Conservation (phyloP, 2,113 vertebrate genomes). For the Oncorhynchus masou region DNA sequence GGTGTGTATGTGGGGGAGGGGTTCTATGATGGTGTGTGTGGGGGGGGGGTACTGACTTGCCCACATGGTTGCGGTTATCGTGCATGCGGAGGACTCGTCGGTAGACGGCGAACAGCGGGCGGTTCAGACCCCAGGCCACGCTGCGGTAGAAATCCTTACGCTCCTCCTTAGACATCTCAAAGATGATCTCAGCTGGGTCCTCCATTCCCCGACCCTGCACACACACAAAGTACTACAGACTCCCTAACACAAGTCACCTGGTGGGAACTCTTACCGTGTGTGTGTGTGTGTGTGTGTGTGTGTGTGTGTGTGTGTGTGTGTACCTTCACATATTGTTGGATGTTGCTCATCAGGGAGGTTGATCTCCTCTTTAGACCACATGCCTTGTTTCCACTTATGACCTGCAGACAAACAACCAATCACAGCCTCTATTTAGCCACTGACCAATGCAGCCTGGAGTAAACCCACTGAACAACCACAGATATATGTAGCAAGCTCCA, state of each 20-base stretch:
- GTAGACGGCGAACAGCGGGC: slow-evolving; percentile 97
- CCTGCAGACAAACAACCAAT: slow-evolving; percentile 67
- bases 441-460: background rate
- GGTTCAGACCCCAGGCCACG: slow-evolving; percentile 93
- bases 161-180: slow-evolving; percentile 99
- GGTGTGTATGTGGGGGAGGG: too few species aligned
- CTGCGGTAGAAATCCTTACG: slow-evolving; percentile 99
- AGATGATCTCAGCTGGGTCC: slow-evolving; percentile 97
- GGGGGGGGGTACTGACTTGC: slow-evolving; percentile 83
- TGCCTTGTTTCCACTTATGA: slow-evolving; percentile 98
- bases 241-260: background rate
- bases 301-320: too few species aligned
- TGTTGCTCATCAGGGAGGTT: slow-evolving; percentile 70
- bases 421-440: background rate
- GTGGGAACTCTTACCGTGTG: background rate
- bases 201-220: slow-evolving; percentile 89
- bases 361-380: slow-evolving; percentile 99
- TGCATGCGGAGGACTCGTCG: slow-evolving; percentile 97
- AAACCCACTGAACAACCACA: background rate
- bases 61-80: slow-evolving; percentile 98
- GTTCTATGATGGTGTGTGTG: too few species aligned
- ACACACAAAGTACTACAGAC: background rate
- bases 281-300: background rate
- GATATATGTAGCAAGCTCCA: slow-evolving; percentile 70
- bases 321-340: too few species aligned